phyloP scores from a whole-genome alignment of 2,888 invertebrate species.

The Lochmaea capreae region DNA sequence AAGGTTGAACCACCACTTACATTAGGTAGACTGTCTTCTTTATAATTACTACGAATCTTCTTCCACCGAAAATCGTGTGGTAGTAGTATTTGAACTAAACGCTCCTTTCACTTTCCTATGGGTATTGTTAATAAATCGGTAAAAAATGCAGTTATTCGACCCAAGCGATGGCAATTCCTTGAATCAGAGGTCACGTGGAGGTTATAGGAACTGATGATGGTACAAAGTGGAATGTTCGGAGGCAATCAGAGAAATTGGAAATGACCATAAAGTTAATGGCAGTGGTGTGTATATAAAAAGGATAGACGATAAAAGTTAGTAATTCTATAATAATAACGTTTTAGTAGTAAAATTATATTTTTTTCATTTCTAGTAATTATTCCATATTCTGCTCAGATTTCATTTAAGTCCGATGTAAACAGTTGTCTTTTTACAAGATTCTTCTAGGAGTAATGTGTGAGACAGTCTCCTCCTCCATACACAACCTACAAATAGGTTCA shows the following conservation, averaged over 20 bases:
- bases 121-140: slow-evolving; percentile 32
- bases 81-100: slow-evolving; percentile 10
- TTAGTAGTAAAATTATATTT: no score
- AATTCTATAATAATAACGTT: no score
- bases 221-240: slow-evolving; percentile 13
- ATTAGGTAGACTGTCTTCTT: neutral
- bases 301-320: no score
- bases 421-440: no score
- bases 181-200: slow-evolving; percentile 19
- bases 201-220: slow-evolving; percentile 15
- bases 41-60: neutral
- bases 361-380: no score
- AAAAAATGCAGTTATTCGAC: slow-evolving; percentile 44
- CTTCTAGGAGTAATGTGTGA: no score
- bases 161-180: slow-evolving; percentile 32
- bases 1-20: slow-evolving; percentile 18
- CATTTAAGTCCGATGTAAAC: no score
- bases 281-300: neutral
- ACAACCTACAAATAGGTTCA: no score
- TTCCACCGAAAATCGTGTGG: slow-evolving; percentile 9
- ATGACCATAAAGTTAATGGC: neutral
- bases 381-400: no score
- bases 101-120: slow-evolving; percentile 36
- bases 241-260: slow-evolving; percentile 16
- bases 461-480: no score